Conservation (phyloP, 30 jellyfish, hydroid and myxozoan genomes). For the Aurelia coerulea region DNA sequence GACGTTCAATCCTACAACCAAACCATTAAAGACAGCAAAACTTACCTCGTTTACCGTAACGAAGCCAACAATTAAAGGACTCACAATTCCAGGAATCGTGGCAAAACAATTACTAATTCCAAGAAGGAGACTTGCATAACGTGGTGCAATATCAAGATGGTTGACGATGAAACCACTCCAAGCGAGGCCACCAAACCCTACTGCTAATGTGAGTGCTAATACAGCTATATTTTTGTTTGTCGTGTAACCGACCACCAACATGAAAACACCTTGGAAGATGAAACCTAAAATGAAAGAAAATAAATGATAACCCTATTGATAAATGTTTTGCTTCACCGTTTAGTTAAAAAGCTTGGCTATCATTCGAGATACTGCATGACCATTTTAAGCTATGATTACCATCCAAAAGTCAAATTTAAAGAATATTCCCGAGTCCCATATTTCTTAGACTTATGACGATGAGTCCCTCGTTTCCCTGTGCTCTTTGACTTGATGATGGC, state of each 20-base stretch:
- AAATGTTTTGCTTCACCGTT: too few relatives aligned
- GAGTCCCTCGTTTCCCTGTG: too few relatives aligned
- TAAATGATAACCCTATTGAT: background rate
- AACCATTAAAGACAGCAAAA: too few relatives aligned
- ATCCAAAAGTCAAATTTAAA: too few relatives aligned
- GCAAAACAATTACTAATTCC: conserved; percentile 97
- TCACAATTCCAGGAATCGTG: conserved; percentile 93
- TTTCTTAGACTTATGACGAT: too few relatives aligned
- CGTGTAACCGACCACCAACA: conserved; percentile 86
- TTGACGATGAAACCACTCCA: conserved; percentile 95
- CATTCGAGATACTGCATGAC: too few relatives aligned
- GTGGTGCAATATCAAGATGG: conserved; percentile 94
- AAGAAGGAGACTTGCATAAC: conserved; percentile 89
- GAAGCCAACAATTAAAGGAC: conserved; percentile 90
- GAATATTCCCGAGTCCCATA: too few relatives aligned
- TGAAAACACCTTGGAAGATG: conserved; percentile 73
- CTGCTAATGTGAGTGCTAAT: conserved; percentile 85
- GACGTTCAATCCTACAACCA: too few relatives aligned
- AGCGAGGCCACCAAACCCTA: conserved; percentile 94
- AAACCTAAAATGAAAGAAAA: conserved; percentile 62
- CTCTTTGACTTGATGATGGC: too few relatives aligned
- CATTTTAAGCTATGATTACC: too few relatives aligned
- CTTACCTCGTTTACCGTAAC: conserved; percentile 83
- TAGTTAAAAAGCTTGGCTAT: too few relatives aligned
- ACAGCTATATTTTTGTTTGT: conserved; percentile 71